Base-by-base conservation (phyloP, 2,888 invertebrate genomes). In the Noctua janthe region DNA sequence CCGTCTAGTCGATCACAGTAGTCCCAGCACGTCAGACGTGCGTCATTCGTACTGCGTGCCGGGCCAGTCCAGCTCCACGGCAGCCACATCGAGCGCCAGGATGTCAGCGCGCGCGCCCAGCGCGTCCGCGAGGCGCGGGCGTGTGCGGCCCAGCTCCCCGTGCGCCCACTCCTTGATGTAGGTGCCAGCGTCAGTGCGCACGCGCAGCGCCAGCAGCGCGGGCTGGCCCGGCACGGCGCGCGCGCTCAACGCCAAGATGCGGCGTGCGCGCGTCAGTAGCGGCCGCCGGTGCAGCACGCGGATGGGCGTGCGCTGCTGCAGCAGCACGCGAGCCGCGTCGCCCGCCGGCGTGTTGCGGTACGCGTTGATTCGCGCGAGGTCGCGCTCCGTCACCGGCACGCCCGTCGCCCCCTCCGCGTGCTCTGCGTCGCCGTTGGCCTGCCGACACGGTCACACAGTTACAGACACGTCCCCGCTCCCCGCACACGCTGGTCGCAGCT, bases 161-260 rank as follows among this genome's bases (percentile, higher is more conserved):
- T 99, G 99, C 39, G 99, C 98, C 97, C 99, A 99, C 97, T 99
- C 99, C 96, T 99, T 99, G 1, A 99, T 98, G 94, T 99, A 99
- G 64, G 99, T 99, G 67, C 99, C 99, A 17, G 99, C 99, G 92
- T 99, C 98, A 0, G 99, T 99, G 73, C 97, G 97, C 39, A 99
- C 90, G 82, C 97, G 97, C 51, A 99, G 91, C 71, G 97, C 96
- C 90, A 99, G 97, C 74, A 98, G 95, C 85, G 96, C 93, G 1
- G 95, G 92, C 84, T 96, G 94, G 11, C 97, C 97, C 35, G 96
- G 96, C 10, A 98, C 95, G 0, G 94, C 91, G 47, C 95, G 94
- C 0, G 98, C 98, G n/a, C 77, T 59, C n/a, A 95, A 73, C 59
- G 97, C 97, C 90, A 98, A 97, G 81, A 99, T 97, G 1, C 96